phyloP scores from a whole-genome alignment of 1,140 invertebrate genomes.

The Lepidotrigona ventralis region DNA sequence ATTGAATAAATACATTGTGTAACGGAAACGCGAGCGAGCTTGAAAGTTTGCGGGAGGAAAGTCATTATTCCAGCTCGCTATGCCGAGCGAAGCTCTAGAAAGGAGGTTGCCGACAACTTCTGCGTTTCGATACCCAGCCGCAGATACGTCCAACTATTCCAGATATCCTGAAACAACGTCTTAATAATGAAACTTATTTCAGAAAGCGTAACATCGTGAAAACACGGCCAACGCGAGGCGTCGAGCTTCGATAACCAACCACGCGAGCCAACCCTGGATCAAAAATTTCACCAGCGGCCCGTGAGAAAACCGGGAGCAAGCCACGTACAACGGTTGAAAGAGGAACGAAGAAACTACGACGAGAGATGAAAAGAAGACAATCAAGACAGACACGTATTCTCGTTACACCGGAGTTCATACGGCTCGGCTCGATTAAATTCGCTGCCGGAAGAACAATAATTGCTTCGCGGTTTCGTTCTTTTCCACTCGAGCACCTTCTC shows the following conservation, averaged over 20 bases:
- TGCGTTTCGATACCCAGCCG: constrained; percentile 14
- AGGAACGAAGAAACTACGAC: not conserved
- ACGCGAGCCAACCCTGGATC: not conserved
- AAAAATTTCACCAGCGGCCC: constrained; percentile 42
- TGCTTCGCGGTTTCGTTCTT: constrained; percentile 35
- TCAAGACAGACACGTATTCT: constrained; percentile 49
- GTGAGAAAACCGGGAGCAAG: not conserved
- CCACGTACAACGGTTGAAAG: constrained; percentile 5
- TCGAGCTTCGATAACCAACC: constrained; percentile 19
- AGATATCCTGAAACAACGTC: constrained; percentile 27
- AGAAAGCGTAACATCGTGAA: constrained; percentile 41
- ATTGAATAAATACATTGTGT: constrained; percentile 35
- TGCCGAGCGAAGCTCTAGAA: not conserved
- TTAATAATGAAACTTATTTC: constrained; percentile 50
- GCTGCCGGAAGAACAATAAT: constrained; percentile 59
- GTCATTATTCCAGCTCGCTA: constrained; percentile 20
- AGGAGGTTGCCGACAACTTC: not conserved
- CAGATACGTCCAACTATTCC: constrained; percentile 18
- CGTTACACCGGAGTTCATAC: constrained; percentile 43
- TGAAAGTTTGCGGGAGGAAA: constrained; percentile 21
- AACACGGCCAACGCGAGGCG: not conserved
- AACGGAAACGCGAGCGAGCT: constrained; percentile 6
- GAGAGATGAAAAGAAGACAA: not conserved
- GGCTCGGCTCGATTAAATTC: constrained; percentile 56
- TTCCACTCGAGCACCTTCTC: not conserved